These are phyloP conservation scores for Drosophila paranaensis DNA, from an alignment of 2,888 invertebrate genomes.

Conservation along the genomic window DNA sequence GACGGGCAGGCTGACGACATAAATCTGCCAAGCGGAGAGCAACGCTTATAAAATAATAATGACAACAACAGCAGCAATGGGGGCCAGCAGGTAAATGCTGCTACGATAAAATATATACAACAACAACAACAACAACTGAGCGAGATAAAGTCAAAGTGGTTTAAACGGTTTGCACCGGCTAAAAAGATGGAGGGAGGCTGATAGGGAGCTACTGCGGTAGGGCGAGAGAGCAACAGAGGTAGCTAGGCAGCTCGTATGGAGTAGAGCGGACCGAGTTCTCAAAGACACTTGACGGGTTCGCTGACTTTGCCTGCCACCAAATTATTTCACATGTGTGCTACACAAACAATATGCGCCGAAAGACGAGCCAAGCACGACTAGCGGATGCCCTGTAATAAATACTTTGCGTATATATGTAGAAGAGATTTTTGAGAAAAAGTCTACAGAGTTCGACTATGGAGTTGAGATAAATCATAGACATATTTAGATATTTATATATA, in stretches of 20 bases:
- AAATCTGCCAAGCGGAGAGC: conserved; percentile 65
- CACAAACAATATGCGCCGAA: too few relatives aligned
- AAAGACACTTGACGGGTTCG: conserved; percentile 43
- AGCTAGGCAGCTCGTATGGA: neutral
- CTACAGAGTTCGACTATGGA: neutral
- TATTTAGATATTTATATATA: too few relatives aligned
- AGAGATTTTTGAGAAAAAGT: too few relatives aligned
- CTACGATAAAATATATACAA: conserved; percentile 56
- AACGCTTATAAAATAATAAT: conserved; percentile 65
- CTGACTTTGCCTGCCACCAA: conserved; percentile 44
- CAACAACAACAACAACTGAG: conserved; percentile 27
- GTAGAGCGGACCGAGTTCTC: conserved; percentile 10
- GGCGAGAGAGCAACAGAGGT: neutral
- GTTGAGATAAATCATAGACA: too few relatives aligned
- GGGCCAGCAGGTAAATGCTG: conserved; percentile 60
- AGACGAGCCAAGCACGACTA: neutral
- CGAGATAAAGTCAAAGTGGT: conserved; percentile 70
- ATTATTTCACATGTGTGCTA: conserved; percentile 9
- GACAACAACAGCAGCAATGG: conserved; percentile 26
- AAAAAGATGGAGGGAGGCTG: neutral
- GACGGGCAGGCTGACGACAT: conserved; percentile 43
- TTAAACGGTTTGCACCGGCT: conserved; percentile 36
- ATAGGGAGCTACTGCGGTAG: neutral
- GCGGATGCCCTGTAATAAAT: neutral
- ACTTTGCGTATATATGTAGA: neutral